Conservation (phyloP, 1,140 invertebrate species). For the Triops cancriformis region DNA sequence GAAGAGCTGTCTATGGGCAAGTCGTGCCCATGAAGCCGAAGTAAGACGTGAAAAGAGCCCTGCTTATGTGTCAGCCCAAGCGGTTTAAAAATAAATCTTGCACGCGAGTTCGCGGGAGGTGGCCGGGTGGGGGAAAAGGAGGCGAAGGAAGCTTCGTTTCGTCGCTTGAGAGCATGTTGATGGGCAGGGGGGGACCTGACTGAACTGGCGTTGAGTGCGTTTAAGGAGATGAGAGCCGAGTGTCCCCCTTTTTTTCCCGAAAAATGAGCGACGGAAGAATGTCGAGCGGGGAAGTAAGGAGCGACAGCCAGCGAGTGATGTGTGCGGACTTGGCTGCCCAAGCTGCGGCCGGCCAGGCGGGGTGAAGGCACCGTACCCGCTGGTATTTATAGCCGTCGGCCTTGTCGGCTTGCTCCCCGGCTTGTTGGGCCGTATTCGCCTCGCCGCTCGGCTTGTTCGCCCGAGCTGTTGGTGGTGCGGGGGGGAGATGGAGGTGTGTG, state of each 20-base stretch:
- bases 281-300: too few relatives aligned
- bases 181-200: neutral
- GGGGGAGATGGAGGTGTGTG: neutral
- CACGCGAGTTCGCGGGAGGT: too few relatives aligned
- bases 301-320: neutral
- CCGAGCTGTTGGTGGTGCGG: neutral
- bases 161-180: conserved; percentile 5
- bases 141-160: neutral
- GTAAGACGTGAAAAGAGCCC: neutral
- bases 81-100: conserved; percentile 12
- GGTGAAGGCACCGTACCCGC: neutral
- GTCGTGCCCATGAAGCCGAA: neutral
- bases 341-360: neutral
- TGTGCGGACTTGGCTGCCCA: neutral
- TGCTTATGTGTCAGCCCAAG: neutral
- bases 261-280: neutral
- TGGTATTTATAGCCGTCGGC: neutral
- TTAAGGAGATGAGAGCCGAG: neutral
- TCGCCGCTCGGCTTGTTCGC: neutral
- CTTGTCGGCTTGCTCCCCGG: neutral
- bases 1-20: neutral
- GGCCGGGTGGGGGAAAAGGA: neutral
- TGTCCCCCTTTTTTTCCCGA: neutral
- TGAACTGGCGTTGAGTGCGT: neutral
- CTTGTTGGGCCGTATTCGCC: too few relatives aligned